A percentile compares a stretch with the other conserved stretches of the same genome.
Conservation (phyloP, 2,888 invertebrate species). For the Agrotis exclamationis region DNA sequence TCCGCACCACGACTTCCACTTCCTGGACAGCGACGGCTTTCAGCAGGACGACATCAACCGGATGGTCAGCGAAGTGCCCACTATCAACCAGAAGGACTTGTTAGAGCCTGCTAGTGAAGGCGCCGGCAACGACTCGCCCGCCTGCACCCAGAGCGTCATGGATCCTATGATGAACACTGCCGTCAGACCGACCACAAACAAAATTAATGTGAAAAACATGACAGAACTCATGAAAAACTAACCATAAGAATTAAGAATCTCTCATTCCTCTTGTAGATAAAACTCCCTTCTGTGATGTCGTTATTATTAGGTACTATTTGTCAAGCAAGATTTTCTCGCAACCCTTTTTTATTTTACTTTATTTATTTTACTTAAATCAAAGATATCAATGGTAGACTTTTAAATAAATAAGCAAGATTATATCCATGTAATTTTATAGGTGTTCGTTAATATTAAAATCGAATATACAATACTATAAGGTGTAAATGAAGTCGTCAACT, state of each 20-base stretch:
- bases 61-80: constrained; percentile 82
- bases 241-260: constrained; percentile 33
- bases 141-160: constrained; percentile 84
- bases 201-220: constrained; percentile 89
- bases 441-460: background rate
- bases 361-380: background rate
- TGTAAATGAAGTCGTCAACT: background rate
- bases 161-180: constrained; percentile 89
- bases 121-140: constrained; percentile 76
- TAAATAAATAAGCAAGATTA: background rate
- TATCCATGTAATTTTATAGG: background rate
- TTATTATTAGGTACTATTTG: constrained; percentile 29
- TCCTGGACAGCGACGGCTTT: constrained; percentile 77
- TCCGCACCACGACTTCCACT: constrained; percentile 87
- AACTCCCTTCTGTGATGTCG: constrained; percentile 49
- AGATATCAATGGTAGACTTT: constrained; percentile 1
- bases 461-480: background rate
- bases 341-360: background rate
- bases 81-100: constrained; percentile 80
- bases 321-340: constrained; percentile 30
- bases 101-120: constrained; percentile 73
- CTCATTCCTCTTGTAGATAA: constrained; percentile 21
- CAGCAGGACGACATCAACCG: constrained; percentile 71
- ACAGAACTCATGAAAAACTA: constrained; percentile 87
- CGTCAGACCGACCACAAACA: constrained; percentile 83